Percentiles rank a stretch among this genome's conserved stretches.
These are phyloP conservation scores for Euleptes europaea DNA, from an alignment of 2,113 vertebrate species.

Conservation along the genomic window DNA sequence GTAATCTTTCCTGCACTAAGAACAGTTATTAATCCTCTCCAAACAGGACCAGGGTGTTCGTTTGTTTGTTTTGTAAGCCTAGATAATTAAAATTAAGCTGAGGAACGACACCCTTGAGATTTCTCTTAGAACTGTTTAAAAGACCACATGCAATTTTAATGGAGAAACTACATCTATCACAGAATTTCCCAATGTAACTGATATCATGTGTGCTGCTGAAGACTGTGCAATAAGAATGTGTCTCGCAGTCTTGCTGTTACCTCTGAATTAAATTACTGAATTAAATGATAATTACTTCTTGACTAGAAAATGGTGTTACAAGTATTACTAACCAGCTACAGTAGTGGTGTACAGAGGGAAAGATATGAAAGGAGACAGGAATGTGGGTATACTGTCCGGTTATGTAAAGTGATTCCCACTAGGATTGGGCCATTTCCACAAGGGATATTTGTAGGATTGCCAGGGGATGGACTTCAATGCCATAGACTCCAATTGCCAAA, in stretches of 20 bases:
- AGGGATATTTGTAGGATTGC: no score
- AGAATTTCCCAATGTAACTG: background rate
- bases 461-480: no score
- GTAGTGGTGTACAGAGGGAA: no score
- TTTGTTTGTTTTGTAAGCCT: constrained; percentile 29
- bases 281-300: no score
- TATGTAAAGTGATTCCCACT: no score
- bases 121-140: background rate
- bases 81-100: constrained; percentile 66
- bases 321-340: no score
- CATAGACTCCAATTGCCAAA: no score
- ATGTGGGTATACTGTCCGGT: no score
- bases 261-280: background rate
- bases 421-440: no score
- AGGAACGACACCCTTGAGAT: constrained; percentile 42
- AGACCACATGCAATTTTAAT: background rate
- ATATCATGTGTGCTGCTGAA: background rate
- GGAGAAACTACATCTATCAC: background rate
- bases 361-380: no score
- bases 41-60: constrained; percentile 38
- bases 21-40: constrained; percentile 66
- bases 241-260: background rate
- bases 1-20: constrained; percentile 66
- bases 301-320: no score
- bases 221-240: background rate